Evolutionary conservation across 1,140 invertebrate genomes (phyloP).

Genomic region (Bicyclus anynana): DNA sequence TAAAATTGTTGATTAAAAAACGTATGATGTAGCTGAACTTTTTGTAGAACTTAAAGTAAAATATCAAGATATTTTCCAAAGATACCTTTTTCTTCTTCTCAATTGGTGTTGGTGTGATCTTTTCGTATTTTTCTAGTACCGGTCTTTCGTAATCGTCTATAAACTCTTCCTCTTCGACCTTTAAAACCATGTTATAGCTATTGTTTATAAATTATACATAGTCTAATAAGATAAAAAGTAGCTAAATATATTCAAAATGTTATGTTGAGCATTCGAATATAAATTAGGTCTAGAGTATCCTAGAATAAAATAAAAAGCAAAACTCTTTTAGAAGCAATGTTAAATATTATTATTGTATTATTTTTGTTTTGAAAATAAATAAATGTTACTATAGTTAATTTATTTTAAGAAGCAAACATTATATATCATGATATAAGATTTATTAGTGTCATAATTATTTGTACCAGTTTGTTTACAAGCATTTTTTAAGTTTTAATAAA

Average conservation of each 20-base stretch:
- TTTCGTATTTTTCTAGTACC: conserved; percentile 82
- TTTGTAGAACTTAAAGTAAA: background rate
- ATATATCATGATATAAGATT: too few species aligned
- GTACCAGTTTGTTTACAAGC: too few species aligned
- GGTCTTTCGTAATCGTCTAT: conserved; percentile 82
- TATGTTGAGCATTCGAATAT: background rate
- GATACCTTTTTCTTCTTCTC: conserved; percentile 75
- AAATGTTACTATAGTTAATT: too few species aligned
- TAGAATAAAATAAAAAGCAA: background rate
- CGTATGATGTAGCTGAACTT: background rate
- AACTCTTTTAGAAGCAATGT: background rate
- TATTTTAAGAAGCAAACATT: too few species aligned
- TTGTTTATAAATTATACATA: background rate
- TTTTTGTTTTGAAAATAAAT: too few species aligned
- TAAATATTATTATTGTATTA: too few species aligned
- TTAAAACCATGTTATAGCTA: conserved; percentile 31
- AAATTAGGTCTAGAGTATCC: background rate
- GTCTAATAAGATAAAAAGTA: background rate
- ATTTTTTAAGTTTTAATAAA: background rate
- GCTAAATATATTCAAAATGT: background rate
- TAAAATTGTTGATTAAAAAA: too few species aligned
- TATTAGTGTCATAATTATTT: too few species aligned
- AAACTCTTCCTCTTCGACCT: conserved; percentile 77
- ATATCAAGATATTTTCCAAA: conserved; percentile 15
- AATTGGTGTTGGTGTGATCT: conserved; percentile 70